A percentile compares a stretch with the other conserved stretches of the same genome.
Conservation (phyloP, 2,888 invertebrate species). For the Spodoptera exigua region DNA sequence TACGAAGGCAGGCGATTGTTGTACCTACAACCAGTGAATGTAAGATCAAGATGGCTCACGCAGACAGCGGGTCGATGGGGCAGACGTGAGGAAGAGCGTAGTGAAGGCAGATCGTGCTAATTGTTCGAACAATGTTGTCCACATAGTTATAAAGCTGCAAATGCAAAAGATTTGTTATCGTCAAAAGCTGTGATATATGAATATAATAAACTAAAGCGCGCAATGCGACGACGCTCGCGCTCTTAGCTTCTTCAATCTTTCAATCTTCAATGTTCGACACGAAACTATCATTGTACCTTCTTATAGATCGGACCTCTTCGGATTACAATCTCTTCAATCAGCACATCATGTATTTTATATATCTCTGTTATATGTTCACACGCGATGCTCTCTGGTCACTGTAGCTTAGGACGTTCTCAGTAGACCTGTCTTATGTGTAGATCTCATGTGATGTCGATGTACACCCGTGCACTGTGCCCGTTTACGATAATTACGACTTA, state of each 20-base stretch:
- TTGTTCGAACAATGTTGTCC: conserved; percentile 87
- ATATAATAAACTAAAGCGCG: conserved; percentile 83
- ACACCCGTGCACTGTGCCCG: conserved; percentile 46
- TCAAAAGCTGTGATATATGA: conserved; percentile 89
- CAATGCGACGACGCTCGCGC: conserved; percentile 76
- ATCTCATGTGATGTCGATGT: conserved; percentile 41
- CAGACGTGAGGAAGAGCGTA: conserved; percentile 18
- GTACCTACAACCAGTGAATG: conserved; percentile 1
- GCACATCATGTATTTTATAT: conserved; percentile 86
- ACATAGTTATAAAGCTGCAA: conserved; percentile 84
- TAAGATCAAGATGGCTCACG: conserved; percentile 44
- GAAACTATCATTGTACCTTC: conserved; percentile 68
- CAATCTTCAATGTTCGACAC: conserved; percentile 64
- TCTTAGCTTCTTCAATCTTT: conserved; percentile 74
- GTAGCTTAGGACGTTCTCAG: conserved; percentile 39
- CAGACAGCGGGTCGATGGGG: conserved; percentile 31
- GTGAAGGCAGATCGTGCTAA: conserved; percentile 67
- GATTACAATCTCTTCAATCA: conserved; percentile 71
- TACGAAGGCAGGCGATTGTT: conserved; percentile 20
- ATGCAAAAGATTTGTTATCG: conserved; percentile 89
- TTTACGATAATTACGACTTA: conserved; percentile 28
- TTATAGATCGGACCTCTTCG: conserved; percentile 66
- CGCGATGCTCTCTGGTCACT: conserved; percentile 57
- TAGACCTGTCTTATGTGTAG: conserved; percentile 40
- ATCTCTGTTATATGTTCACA: conserved; percentile 52